Conservation (phyloP, 2,113 vertebrate genomes). For the Pogona vitticeps region DNA sequence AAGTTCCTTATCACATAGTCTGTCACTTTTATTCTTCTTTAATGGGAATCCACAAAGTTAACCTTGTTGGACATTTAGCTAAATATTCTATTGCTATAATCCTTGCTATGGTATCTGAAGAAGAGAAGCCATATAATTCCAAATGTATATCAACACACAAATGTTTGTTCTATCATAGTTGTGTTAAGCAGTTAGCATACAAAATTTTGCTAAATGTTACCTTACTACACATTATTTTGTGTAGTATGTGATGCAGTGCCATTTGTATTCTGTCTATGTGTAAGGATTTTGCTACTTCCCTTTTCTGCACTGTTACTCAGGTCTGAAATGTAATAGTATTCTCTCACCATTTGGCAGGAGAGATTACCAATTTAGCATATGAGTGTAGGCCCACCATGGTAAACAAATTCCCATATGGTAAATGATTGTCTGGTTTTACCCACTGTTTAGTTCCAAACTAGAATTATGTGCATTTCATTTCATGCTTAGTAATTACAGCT, state of each 20-base stretch:
- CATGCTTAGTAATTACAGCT: conserved; percentile 15
- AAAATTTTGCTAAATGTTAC: background rate
- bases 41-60: too few relatives aligned
- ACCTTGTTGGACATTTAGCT: background rate
- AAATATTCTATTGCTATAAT: background rate
- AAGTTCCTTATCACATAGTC: too few relatives aligned
- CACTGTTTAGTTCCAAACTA: background rate
- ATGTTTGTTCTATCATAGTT: background rate
- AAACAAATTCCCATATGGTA: background rate
- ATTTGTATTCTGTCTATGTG: background rate
- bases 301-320: background rate
- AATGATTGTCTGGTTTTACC: background rate
- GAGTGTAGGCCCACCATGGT: background rate
- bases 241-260: background rate
- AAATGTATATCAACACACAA: background rate
- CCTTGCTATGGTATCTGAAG: background rate
- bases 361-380: background rate
- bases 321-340: background rate
- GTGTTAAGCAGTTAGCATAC: background rate
- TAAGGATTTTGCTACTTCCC: background rate
- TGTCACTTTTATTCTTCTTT: too few relatives aligned
- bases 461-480: conserved; percentile 6
- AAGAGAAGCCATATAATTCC: background rate
- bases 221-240: background rate
- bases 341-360: background rate